A percentile compares a stretch with the other conserved stretches of the same genome.
These are phyloP conservation scores for Actinopyga echinites DNA, from an alignment of 53 echinoderm and acorn worm species.

Conservation along the genomic window DNA sequence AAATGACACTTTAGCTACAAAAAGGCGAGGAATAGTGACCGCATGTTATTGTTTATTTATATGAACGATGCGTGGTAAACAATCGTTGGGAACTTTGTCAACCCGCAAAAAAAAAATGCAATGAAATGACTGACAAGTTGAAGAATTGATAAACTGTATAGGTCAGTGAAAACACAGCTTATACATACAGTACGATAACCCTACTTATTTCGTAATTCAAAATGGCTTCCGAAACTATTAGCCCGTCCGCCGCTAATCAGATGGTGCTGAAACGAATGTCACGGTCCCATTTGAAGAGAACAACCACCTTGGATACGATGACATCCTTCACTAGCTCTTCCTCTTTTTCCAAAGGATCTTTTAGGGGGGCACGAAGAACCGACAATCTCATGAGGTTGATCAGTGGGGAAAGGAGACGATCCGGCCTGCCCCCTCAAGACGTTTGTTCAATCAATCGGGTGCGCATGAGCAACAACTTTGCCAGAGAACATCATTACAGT, in stretches of 20 bases:
- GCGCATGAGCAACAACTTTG: constrained; percentile 16
- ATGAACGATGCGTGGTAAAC: too few species aligned
- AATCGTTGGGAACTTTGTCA: too few species aligned
- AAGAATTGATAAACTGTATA: too few species aligned
- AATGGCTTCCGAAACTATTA: neutral
- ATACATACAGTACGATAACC: too few species aligned
- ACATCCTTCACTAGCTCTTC: neutral
- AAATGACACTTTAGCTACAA: too few species aligned
- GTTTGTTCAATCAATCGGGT: neutral
- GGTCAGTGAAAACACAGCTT: too few species aligned
- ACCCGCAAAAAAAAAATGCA: too few species aligned
- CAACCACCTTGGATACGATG: neutral
- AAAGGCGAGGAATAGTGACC: too few species aligned
- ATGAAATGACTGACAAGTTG: too few species aligned
- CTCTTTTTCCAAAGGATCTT: neutral
- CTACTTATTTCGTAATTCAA: neutral
- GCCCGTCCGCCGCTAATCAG: neutral
- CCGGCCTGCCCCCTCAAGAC: neutral
- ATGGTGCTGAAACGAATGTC: too few species aligned
- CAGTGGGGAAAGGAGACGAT: neutral
- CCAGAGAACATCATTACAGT: constrained; percentile 1
- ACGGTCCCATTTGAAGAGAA: neutral
- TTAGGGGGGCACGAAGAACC: neutral
- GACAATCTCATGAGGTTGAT: constrained; percentile 2
- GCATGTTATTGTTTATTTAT: too few species aligned